Evolutionary conservation across 2,888 invertebrate genomes (phyloP), one percentile per base, ranked within the genome.

Genomic region (Chloromyia formosa): DNA sequence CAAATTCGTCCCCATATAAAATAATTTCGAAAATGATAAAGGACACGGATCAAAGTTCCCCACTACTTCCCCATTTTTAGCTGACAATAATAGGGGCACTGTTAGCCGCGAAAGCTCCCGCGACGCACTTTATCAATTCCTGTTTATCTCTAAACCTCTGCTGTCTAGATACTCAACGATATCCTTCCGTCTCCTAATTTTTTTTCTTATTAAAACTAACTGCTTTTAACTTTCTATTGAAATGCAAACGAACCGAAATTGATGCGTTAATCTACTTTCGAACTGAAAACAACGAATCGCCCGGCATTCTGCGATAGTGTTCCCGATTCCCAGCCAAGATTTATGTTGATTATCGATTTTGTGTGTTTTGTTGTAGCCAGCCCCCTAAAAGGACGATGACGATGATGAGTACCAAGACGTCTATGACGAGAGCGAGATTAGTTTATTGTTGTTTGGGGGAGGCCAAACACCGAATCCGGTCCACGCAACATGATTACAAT

Each of bases 181-280:
- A 60, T 60, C 60, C 60, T 60, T 60, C 23, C 60, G 14, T 60
- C 27, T 62, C 62, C 62, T 16, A 2, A 49, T 49, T n/a, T n/a
- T 23, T 40, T 35, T 62, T 35, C 16, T 16, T 10, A 62, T 62
- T 60, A 62, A 40, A 62, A 62, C 62, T 10, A 16, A n/a, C 62
- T 12, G 62, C 35, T 23, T 40, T 62, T 40, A 62, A 23, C 40
- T 16, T 27, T 62, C 62, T n/a, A 62, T 62, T 62, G 27, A 69
- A 69, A 69, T 69, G 68, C 53, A 54, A 69, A 69, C 68, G 54
- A 69, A 69, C n/a, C 45, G 68, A 69, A 69, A 69, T 69, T 69
- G 40, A 69, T 69, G 42, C 53, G 54, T 54, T 69, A 69, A 69
- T 69, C 66, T 49, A 66, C 49, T 66, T 49, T 66, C 20, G 23